These are phyloP conservation scores for Aplysina aerophoba DNA, from an alignment of 37 sponge, comb jelly and placozoan species.

Conservation along the genomic window DNA sequence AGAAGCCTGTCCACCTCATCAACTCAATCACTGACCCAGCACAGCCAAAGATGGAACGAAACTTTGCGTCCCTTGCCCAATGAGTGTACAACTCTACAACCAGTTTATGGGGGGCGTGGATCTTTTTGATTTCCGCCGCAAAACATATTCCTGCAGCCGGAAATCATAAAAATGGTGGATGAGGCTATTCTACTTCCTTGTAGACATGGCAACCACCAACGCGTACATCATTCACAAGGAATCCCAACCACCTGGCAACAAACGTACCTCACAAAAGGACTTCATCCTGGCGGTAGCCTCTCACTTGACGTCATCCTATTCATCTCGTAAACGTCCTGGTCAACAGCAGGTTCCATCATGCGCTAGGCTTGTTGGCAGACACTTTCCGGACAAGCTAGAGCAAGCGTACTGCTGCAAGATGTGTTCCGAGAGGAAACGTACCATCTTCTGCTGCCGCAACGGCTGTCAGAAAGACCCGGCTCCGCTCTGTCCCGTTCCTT, in stretches of 20 bases:
- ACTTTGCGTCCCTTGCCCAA: neutral
- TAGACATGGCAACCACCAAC: neutral
- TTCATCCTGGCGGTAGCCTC: neutral
- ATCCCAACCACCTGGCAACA: neutral
- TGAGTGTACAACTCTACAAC: neutral
- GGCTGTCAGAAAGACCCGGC: neutral
- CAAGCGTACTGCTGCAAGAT: neutral
- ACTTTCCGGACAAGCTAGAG: slow-evolving; percentile 6
- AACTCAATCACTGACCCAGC: neutral
- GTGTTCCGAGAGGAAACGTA: neutral
- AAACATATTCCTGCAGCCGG: slow-evolving; percentile 17
- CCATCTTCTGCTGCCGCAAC: neutral
- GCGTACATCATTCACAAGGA: slow-evolving; percentile 12
- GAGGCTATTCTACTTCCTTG: neutral
- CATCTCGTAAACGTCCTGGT: neutral
- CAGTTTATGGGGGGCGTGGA: slow-evolving; percentile 25
- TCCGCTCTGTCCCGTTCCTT: neutral
- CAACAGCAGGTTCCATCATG: neutral
- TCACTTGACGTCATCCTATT: neutral
- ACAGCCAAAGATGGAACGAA: neutral
- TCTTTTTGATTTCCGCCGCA: slow-evolving; percentile 17
- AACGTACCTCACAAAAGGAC: neutral
- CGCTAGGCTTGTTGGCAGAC: neutral
- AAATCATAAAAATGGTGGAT: slow-evolving; percentile 30
- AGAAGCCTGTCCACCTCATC: neutral